These are phyloP conservation scores for Drosophila ogumai DNA, from an alignment of 1,140 invertebrate genomes.

Conservation along the genomic window DNA sequence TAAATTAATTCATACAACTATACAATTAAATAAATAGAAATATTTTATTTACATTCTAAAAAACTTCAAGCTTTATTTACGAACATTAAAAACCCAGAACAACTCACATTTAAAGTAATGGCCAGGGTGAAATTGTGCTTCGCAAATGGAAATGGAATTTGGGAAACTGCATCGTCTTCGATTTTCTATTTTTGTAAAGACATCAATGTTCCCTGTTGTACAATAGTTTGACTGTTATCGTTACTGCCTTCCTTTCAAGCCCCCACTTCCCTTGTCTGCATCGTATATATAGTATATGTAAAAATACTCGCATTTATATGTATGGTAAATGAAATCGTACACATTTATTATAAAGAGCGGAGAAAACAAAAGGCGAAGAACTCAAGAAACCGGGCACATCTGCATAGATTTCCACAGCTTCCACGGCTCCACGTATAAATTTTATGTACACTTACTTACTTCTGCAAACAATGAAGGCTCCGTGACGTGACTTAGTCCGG, in stretches of 20 bases:
- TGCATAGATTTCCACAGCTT: conserved; percentile 63
- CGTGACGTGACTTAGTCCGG: conserved; percentile 74
- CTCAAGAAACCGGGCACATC: conserved; percentile 71
- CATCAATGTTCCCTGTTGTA: conserved; percentile 55
- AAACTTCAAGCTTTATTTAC: not conserved
- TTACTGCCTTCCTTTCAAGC: conserved; percentile 25
- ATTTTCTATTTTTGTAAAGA: conserved; percentile 52
- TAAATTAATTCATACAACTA: too few species aligned
- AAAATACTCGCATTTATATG: conserved; percentile 12
- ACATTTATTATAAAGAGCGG: conserved; percentile 74
- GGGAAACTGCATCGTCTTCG: conserved; percentile 64
- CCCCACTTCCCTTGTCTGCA: conserved; percentile 12
- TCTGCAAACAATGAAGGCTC: conserved; percentile 76
- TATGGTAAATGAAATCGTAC: conserved; percentile 54
- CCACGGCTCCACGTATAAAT: conserved; percentile 63
- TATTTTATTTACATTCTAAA: not conserved
- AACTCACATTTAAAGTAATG: conserved; percentile 49
- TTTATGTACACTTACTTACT: conserved; percentile 82
- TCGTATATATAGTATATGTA: conserved; percentile 35
- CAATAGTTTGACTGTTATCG: conserved; percentile 61
- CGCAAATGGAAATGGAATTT: conserved; percentile 46
- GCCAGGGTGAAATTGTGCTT: conserved; percentile 24
- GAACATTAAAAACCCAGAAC: too few species aligned
- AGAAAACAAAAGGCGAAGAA: conserved; percentile 67
- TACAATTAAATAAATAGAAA: not conserved